phyloP scores from a whole-genome alignment of 2,888 invertebrate genomes.

The Drosophila tripunctata region DNA sequence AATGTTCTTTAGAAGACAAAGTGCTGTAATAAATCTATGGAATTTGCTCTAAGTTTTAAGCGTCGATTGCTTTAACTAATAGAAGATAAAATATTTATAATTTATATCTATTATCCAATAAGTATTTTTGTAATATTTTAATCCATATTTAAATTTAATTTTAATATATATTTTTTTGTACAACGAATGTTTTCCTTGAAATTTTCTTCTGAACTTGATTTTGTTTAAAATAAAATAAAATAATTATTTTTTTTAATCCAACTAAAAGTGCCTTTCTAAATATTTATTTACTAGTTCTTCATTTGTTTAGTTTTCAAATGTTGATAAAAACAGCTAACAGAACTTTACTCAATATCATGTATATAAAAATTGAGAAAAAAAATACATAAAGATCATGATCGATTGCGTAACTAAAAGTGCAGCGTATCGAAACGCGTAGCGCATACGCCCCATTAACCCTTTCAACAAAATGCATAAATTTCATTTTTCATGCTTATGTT shows the following conservation, averaged over 20 bases:
- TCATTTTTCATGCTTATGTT: conserved; percentile 43
- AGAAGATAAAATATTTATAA: too few species aligned
- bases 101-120: too few species aligned
- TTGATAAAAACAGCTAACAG: not conserved
- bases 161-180: too few species aligned
- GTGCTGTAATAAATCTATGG: not conserved
- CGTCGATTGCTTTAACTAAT: too few species aligned
- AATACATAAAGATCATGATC: conserved; percentile 33
- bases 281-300: not conserved
- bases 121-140: too few species aligned
- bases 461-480: conserved; percentile 63
- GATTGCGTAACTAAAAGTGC: conserved; percentile 38
- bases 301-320: not conserved
- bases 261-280: not conserved
- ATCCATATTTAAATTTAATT: too few species aligned
- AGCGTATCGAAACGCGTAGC: conserved; percentile 34
- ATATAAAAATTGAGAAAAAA: not conserved
- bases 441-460: conserved; percentile 59
- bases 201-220: too few species aligned
- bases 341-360: not conserved
- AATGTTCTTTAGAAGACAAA: not conserved
- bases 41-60: too few species aligned
- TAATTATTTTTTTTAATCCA: not conserved
- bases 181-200: too few species aligned
- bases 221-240: not conserved